Evolutionary conservation across 2,113 vertebrate genomes (phyloP), one percentile per base, ranked within the genome.

Genomic region (Cynopterus brachyotis): DNA sequence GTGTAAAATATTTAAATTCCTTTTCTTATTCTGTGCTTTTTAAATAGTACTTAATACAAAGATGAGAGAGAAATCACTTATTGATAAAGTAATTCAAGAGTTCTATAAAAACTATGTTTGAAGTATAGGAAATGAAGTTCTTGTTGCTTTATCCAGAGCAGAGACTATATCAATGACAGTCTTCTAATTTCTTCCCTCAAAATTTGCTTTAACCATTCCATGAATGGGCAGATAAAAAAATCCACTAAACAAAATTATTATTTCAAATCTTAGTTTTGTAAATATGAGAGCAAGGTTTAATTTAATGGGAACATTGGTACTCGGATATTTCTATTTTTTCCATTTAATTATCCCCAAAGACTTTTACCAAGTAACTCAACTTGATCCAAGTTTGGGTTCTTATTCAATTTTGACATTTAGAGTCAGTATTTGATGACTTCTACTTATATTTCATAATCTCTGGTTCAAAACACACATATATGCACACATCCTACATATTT

Each of bases 1-100:
- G 19, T 50, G 78, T 78, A 85, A 90, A 86, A 87, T 55, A 59
- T 60, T 95, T 50, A 79, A 64, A 83, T 92, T 75, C 2, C 40
- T 88, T 91, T 95, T 96, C 67, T 94, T 69, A 85, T 35, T 88
- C 76, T 90, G 47, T 91, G 45, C 5, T 94, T 97, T 86, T 79
- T 9, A 62, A 81, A 69, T 67, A 78, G 37, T 69, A 86, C 15
- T 90, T 90, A 92, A n/a, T 42, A 83, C 32, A 93, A 88, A 70
- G 67, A 81, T 66, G 26, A 88, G 4, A 55, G 83, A 91, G 40
- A 91, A 92, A 95, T 70, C 19, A 89, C 20, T 76, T 70, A 86
- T 9, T 69, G 64, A 75, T 70, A 92, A 92, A 86, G 42, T 50
- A 69, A 94, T 88, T 94, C 47, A 96, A 79, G 9, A 32, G 30